phyloP scores from a whole-genome alignment of 1,140 invertebrate species.

The Goniozus legneri region DNA sequence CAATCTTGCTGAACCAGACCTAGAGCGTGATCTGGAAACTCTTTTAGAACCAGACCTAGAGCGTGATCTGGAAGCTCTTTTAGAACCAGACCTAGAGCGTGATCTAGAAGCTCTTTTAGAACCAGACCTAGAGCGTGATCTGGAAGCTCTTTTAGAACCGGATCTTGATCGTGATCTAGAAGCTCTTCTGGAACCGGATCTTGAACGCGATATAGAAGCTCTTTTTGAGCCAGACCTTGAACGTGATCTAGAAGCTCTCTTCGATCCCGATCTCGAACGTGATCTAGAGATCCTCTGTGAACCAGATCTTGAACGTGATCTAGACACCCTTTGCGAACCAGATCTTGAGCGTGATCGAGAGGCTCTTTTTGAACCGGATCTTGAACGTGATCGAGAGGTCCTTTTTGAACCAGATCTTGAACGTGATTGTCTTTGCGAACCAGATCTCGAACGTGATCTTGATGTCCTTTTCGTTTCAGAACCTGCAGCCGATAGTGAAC shows the following conservation, averaged over 20 bases:
- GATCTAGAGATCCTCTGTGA: conserved; percentile 19
- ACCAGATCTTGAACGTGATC: conserved; percentile 16
- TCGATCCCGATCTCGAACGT: conserved; percentile 29
- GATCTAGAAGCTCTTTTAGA: conserved; percentile 29
- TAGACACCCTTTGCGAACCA: conserved; percentile 17
- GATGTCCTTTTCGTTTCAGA: conserved; percentile 30
- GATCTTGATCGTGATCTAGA: conserved; percentile 30
- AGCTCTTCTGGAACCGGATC: conserved; percentile 28
- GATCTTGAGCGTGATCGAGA: conserved; percentile 23
- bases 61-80: conserved; percentile 23
- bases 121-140: conserved; percentile 21
- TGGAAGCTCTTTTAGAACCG: conserved; percentile 27
- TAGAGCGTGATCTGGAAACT: conserved; percentile 30
- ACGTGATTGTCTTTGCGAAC: conserved; percentile 29
- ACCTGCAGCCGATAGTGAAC: no score
- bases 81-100: conserved; percentile 29
- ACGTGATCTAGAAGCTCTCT: conserved; percentile 24
- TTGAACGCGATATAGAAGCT: conserved; percentile 17
- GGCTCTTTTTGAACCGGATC: conserved; percentile 24
- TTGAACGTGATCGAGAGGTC: conserved; percentile 26
- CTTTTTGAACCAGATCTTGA: conserved; percentile 38
- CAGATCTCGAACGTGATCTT: conserved; percentile 29
- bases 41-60: conserved; percentile 33
- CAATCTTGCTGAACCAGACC: conserved; percentile 34
- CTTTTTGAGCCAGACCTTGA: conserved; percentile 19